Conservation (phyloP, 92 coral and sea anemone genomes). For the Porites lobata region DNA sequence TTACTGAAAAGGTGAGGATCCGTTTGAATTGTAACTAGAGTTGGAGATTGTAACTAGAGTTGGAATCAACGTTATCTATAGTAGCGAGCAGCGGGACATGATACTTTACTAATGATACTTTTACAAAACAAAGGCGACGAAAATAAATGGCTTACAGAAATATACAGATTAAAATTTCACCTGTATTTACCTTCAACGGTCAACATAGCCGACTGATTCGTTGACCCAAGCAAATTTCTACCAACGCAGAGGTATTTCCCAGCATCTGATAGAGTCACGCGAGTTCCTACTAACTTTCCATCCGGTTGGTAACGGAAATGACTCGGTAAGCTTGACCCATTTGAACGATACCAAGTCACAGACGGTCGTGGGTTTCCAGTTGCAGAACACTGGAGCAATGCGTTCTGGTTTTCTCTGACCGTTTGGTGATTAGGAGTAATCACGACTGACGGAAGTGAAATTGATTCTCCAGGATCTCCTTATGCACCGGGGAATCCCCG, state of each 20-base stretch:
- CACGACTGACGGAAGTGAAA: conserved; percentile 19
- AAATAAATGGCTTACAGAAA: not conserved
- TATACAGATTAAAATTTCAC: not conserved
- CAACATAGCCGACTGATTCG: conserved; percentile 16
- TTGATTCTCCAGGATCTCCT: conserved; percentile 44
- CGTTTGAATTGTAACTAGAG: too few species aligned
- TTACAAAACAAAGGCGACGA: not conserved
- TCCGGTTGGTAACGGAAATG: not conserved
- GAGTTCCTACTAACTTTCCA: conserved; percentile 17
- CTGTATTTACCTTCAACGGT: conserved; percentile 15
- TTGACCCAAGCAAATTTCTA: conserved; percentile 19
- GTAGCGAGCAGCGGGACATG: too few species aligned
- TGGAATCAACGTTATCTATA: too few species aligned
- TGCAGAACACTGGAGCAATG: conserved; percentile 38
- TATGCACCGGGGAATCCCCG: conserved; percentile 31
- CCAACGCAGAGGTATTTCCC: conserved; percentile 33
- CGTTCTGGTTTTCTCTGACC: conserved; percentile 40
- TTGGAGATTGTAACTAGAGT: too few species aligned
- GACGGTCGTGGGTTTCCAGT: conserved; percentile 33
- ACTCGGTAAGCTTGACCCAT: not conserved
- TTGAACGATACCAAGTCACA: conserved; percentile 10
- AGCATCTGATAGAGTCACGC: conserved; percentile 38
- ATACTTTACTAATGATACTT: too few species aligned
- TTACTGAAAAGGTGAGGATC: too few species aligned
- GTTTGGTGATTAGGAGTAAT: conserved; percentile 13